Conservation (phyloP, 2,888 invertebrate species). For the Parnassius apollo region DNA sequence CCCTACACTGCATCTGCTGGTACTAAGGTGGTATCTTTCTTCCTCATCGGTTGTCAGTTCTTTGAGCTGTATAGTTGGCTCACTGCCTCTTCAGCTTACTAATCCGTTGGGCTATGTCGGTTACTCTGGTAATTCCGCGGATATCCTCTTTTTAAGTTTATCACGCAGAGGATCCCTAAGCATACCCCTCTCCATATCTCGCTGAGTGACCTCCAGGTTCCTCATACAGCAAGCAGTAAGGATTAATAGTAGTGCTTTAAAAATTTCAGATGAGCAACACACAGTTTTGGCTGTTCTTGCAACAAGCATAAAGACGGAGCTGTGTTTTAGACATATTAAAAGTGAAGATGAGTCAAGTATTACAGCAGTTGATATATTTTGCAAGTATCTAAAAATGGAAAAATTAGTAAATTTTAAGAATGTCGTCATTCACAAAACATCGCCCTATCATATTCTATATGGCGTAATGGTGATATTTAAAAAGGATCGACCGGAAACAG, state of each 20-base stretch:
- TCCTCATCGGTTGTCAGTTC: too few relatives aligned
- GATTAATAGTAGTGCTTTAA: neutral
- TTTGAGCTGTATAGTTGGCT: too few relatives aligned
- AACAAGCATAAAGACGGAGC: constrained; percentile 48
- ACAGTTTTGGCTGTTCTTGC: constrained; percentile 51
- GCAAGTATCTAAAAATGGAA: constrained; percentile 54
- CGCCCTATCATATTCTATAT: constrained; percentile 57
- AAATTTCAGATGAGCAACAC: constrained; percentile 44
- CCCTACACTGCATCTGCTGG: too few relatives aligned
- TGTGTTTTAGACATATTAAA: constrained; percentile 49
- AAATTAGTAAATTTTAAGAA: constrained; percentile 37
- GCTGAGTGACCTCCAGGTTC: too few relatives aligned
- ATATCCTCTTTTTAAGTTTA: too few relatives aligned
- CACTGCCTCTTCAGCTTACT: too few relatives aligned
- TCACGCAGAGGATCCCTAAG: too few relatives aligned
- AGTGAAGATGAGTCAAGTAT: constrained; percentile 29
- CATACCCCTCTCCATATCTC: too few relatives aligned
- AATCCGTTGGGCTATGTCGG: too few relatives aligned
- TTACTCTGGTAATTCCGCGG: too few relatives aligned
- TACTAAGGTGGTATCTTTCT: too few relatives aligned
- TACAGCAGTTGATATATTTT: constrained; percentile 45
- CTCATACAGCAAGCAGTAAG: too few relatives aligned
- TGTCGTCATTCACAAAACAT: constrained; percentile 48
- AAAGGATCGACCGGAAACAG: constrained; percentile 25
- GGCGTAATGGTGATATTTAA: constrained; percentile 53